phyloP scores from a whole-genome alignment of 1,140 invertebrate species.

The Dendroctonus ponderosae region DNA sequence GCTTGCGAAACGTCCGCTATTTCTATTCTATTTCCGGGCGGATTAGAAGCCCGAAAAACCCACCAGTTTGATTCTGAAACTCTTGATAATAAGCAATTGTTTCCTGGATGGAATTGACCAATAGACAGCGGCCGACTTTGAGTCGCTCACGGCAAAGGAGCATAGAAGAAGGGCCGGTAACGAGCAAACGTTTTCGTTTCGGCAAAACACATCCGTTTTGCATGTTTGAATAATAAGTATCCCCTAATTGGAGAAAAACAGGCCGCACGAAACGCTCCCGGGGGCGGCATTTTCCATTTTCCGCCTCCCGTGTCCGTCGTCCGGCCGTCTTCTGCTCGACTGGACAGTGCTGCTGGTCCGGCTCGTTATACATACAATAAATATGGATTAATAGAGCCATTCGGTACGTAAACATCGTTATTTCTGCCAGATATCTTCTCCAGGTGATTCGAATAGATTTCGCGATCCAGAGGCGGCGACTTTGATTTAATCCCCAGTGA shows the following conservation, averaged over 20 bases:
- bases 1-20: too few relatives aligned
- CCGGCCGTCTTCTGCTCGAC: constrained; percentile 43
- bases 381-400: constrained; percentile 48
- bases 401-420: constrained; percentile 49
- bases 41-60: too few relatives aligned
- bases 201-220: constrained; percentile 10
- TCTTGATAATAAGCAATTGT: too few relatives aligned
- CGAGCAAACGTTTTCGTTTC: constrained; percentile 9
- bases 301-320: constrained; percentile 37
- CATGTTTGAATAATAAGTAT: constrained; percentile 26
- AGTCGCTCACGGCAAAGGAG: too few relatives aligned
- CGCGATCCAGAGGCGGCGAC: constrained; percentile 4
- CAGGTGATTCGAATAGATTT: constrained; percentile 30
- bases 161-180: not conserved
- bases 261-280: constrained; percentile 12
- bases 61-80: too few relatives aligned
- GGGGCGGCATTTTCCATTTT: constrained; percentile 35
- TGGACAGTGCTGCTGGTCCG: constrained; percentile 34
- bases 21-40: too few relatives aligned
- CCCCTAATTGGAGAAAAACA: constrained; percentile 29
- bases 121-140: too few relatives aligned
- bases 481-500: not conserved
- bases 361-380: constrained; percentile 49
- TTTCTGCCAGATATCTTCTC: constrained; percentile 44
- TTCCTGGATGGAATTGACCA: too few relatives aligned